Evolutionary conservation across 2,797 vertebrate genomes (phyloP), one percentile per base, ranked within the genome.

Genomic region (Xenopus petersii): DNA sequence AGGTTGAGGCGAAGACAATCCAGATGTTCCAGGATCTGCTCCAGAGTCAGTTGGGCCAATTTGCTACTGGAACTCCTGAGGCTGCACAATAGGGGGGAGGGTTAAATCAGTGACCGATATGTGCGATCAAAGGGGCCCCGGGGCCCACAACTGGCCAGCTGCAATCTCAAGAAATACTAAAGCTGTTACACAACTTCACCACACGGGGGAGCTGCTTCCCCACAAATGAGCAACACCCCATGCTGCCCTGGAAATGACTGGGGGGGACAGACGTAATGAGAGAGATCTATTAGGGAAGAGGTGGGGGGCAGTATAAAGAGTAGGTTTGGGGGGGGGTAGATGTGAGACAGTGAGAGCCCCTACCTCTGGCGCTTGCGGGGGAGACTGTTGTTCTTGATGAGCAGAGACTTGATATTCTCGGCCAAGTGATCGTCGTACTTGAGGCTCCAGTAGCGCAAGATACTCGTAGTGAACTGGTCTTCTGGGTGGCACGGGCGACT

Each of bases 311-410:
- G 63, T 15, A 10, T 12, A 64, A 13, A 46, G n/a, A 15, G 65
- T 12, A 15, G 48, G 48, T 1, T 4, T 10, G 21, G 26, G 51
- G 16, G 16, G 12, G 15, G 47, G 3, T 33, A 49, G 6, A 26
- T 7, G 49, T 12, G 11, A n/a, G n/a, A 10, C 24, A 48, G 47
- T 21, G 16, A 21, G 16, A 2, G 21, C 21, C 21, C 21, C 21
- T 68, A 98, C 96, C 96, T 98, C 81, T 98, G 96, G 61, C 96
- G 88, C 73, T 98, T 98, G 0, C 96, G 90, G 0, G 97, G 97
- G 51, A 98, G 93, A 87, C 95, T 98, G 91, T 98, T 98, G 90
- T 98, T 98, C 86, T 98, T 98, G 87, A 98, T 98, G 12, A 98
- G 93, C 82, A 98, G 90, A 0, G 95, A 93, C 64, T 98, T 98